phyloP scores from a whole-genome alignment of 1,140 invertebrate species.

The Pollicipes pollicipes region DNA sequence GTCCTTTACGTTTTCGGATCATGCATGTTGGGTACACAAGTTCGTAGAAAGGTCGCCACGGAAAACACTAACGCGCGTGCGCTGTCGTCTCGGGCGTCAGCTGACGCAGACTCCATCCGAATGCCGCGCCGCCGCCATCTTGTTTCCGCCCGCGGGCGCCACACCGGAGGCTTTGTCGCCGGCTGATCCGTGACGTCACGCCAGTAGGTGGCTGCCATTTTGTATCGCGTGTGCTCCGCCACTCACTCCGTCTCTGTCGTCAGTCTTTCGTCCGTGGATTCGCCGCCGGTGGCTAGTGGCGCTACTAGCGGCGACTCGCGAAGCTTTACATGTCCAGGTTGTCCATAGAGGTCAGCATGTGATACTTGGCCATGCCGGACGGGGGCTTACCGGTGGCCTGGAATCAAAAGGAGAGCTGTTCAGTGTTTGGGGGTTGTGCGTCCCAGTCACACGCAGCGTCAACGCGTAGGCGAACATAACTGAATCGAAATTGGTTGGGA shows the following conservation, averaged over 20 bases:
- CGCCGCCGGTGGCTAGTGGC: background rate
- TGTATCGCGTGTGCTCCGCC: background rate
- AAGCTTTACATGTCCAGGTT: background rate
- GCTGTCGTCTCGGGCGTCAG: background rate
- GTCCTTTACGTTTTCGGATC: background rate
- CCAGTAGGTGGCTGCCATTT: background rate
- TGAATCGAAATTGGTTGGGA: no score
- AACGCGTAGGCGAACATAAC: no score
- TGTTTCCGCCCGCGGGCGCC: background rate
- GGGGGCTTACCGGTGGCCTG: background rate
- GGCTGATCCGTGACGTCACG: background rate
- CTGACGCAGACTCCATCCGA: background rate
- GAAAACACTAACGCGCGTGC: background rate
- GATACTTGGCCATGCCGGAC: background rate
- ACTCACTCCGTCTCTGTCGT: background rate
- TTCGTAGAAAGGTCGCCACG: background rate
- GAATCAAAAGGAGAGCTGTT: background rate
- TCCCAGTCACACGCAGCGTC: no score
- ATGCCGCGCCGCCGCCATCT: background rate
- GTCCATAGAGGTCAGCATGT: background rate
- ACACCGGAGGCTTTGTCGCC: background rate
- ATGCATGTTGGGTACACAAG: background rate
- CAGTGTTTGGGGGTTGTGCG: background rate
- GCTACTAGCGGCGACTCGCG: background rate
- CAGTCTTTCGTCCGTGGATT: background rate